Evolutionary conservation across 2,113 vertebrate species (phyloP).

Genomic region (Hyla sarda): DNA sequence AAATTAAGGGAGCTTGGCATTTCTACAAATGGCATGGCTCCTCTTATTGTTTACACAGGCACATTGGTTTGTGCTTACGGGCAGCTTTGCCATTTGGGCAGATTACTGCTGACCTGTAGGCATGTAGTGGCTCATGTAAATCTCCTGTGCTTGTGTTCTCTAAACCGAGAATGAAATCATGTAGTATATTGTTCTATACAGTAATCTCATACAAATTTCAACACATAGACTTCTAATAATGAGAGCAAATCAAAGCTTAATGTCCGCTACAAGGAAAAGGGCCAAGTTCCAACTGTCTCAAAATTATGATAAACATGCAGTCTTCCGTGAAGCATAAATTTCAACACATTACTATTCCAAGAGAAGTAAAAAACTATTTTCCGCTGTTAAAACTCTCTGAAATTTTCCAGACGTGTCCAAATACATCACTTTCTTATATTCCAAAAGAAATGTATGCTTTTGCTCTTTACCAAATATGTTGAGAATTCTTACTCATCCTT

Average conservation of each 20-base stretch:
- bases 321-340: conserved; percentile 33
- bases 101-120: background rate
- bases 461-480: conserved; percentile 28
- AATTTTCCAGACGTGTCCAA: conserved; percentile 27
- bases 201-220: background rate
- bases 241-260: conserved; percentile 7
- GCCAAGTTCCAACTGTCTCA: conserved; percentile 47
- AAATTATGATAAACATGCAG: conserved; percentile 51
- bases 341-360: conserved; percentile 42
- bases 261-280: conserved; percentile 22
- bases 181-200: background rate
- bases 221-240: background rate
- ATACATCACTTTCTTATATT: conserved; percentile 31
- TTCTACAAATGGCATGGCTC: too few relatives aligned
- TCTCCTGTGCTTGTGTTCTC: background rate
- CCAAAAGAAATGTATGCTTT: conserved; percentile 17
- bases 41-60: too few relatives aligned
- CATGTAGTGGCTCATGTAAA: background rate
- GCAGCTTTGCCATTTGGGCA: background rate
- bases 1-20: too few relatives aligned
- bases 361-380: conserved; percentile 32
- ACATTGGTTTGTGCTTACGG: background rate
- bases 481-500: conserved; percentile 41
- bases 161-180: background rate
- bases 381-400: conserved; percentile 39